Conservation (phyloP, 2,113 vertebrate genomes). For the Passer montanus region DNA sequence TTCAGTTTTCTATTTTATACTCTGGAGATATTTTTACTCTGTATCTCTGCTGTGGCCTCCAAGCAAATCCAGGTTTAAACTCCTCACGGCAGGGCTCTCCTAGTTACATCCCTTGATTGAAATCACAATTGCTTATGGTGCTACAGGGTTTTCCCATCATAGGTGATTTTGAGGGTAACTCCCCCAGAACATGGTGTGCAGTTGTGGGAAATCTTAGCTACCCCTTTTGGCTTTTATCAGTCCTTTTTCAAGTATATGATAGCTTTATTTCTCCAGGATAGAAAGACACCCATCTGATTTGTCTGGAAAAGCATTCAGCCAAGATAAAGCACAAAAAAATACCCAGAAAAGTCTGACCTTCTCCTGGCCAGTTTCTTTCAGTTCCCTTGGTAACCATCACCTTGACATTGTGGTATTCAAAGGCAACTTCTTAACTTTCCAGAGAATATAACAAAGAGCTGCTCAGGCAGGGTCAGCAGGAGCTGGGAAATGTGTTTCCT, state of each 20-base stretch:
- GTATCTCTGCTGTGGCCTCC: neutral
- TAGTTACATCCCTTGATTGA: neutral
- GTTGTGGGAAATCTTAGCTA: neutral
- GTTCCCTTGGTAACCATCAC: constrained; percentile 81
- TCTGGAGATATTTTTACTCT: neutral
- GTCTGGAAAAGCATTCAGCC: constrained; percentile 62
- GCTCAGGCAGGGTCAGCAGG: constrained; percentile 29
- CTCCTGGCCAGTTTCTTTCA: constrained; percentile 71
- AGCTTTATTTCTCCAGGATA: constrained; percentile 57
- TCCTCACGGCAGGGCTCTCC: neutral
- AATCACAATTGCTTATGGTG: neutral
- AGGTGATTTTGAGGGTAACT: constrained; percentile 21
- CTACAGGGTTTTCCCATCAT: neutral
- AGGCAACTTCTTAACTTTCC: constrained; percentile 69
- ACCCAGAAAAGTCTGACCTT: constrained; percentile 62
- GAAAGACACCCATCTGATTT: constrained; percentile 46
- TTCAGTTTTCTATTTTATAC: constrained; percentile 16
- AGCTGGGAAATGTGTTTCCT: constrained; percentile 18
- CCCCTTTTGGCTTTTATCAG: constrained; percentile 11
- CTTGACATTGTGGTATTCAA: constrained; percentile 70
- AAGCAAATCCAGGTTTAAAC: neutral
- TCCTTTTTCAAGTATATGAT: constrained; percentile 28
- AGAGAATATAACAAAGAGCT: constrained; percentile 38
- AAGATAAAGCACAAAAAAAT: constrained; percentile 69
- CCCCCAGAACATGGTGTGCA: neutral